These are phyloP conservation scores for Hyles lineata DNA, from an alignment of 2,888 invertebrate species.

Conservation along the genomic window DNA sequence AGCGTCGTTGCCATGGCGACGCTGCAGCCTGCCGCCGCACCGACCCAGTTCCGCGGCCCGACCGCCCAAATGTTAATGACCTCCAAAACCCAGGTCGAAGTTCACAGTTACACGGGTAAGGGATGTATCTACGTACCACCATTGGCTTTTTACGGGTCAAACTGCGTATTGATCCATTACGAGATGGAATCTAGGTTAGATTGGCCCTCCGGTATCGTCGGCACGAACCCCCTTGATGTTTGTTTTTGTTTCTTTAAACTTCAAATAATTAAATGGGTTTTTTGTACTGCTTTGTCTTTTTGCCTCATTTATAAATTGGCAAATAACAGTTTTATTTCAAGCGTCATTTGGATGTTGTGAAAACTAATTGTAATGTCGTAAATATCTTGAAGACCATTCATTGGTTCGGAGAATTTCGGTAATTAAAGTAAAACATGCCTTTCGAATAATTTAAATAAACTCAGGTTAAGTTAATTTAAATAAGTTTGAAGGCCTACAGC, in stretches of 20 bases:
- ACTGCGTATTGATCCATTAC: slow-evolving; percentile 79
- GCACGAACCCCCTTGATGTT: slow-evolving; percentile 37
- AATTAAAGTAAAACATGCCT: neutral
- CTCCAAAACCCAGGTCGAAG: slow-evolving; percentile 85
- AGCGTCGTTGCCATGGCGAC: slow-evolving; percentile 68
- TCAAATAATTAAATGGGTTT: slow-evolving; percentile 30
- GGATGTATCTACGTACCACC: slow-evolving; percentile 70
- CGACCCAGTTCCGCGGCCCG: slow-evolving; percentile 75
- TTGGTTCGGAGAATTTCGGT: neutral
- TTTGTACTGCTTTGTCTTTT: slow-evolving; percentile 28
- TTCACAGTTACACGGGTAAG: slow-evolving; percentile 82
- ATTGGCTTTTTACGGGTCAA: slow-evolving; percentile 74
- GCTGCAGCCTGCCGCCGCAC: slow-evolving; percentile 72
- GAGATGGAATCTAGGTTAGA: slow-evolving; percentile 76
- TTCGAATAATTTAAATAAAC: neutral
- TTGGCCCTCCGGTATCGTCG: slow-evolving; percentile 37
- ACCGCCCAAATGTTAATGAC: slow-evolving; percentile 84
- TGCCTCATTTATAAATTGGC: slow-evolving; percentile 30
- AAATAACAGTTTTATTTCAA: slow-evolving; percentile 25
- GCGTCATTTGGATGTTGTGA: slow-evolving; percentile 31
- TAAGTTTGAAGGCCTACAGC: too few relatives aligned
- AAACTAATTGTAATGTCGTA: slow-evolving; percentile 11
- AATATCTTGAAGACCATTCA: neutral
- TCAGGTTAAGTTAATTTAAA: neutral
- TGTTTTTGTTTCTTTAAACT: slow-evolving; percentile 27